Evolutionary conservation across 2,888 invertebrate genomes (phyloP), one percentile per base, ranked within the genome.

Genomic region (Elmis aenea): DNA sequence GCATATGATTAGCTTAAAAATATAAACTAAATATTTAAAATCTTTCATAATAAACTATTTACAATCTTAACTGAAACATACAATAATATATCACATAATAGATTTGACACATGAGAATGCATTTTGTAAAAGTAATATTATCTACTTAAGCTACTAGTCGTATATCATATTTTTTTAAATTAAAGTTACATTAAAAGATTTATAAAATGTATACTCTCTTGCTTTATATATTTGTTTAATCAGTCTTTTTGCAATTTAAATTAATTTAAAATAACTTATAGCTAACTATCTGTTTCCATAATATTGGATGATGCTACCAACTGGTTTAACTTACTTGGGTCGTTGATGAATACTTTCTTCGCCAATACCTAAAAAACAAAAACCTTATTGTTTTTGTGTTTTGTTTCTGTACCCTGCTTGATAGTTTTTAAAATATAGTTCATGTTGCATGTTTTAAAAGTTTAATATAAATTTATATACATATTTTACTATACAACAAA

Each of bases 281-380:
- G 38, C 52, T 58, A 59, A 47, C 54, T 51, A 50, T 58, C 57
- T 40, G 53, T 22, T 18, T 57, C 57, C 42, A 52, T 39, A 40
- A 40, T 46, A 34, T 54, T 57, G 37, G 52, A 37, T 40, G 52
- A 38, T 38, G 44, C 42, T 42, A 50, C 58, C 52, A 64, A 46
- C 48, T 64, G 61, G 48, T 81, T 83, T 59, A 87, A 67, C 67
- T 86, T 86, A 13, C 76, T 78, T 3, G 87, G 85, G 67, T 88
- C 86, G 58, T 86, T 86, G 54, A 85, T 83, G 59, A 85, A 83
- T 46, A 89, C 73, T 60, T 84, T 86, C 57, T 83, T 80, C 18
- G 89, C 88, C 50, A 89, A 71, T 47, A 81, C 74, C 77, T 90
- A 77, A 37, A 66, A 66, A 48, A 46, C 52, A 53, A 48, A 43